These are phyloP conservation scores for Echinops telfairi DNA, from an alignment of 2,113 vertebrate species.

Conservation along the genomic window DNA sequence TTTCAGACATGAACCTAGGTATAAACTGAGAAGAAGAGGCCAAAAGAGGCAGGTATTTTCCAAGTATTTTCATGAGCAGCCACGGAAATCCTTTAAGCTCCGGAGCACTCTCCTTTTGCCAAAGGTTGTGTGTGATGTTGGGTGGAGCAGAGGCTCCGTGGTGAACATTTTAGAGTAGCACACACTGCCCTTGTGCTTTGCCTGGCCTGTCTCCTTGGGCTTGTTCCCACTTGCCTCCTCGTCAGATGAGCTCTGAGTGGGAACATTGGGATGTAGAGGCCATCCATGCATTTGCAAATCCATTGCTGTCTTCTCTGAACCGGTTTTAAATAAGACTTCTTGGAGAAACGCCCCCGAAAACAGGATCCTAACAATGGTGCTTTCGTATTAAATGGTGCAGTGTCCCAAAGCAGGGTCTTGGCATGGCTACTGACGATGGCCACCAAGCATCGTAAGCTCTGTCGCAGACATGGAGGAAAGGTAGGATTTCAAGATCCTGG, in stretches of 20 bases:
- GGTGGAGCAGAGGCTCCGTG: neutral
- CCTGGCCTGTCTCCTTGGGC: neutral
- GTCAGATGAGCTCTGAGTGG: neutral
- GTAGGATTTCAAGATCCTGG: neutral
- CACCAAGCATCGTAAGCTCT: neutral
- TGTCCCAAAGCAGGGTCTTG: neutral
- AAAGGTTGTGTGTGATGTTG: neutral
- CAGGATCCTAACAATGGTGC: neutral
- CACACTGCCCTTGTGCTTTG: neutral
- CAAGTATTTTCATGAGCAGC: neutral
- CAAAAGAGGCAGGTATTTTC: neutral
- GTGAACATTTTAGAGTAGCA: neutral
- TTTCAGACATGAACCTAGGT: neutral
- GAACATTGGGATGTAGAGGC: neutral
- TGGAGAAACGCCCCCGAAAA: neutral
- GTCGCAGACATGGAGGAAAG: neutral
- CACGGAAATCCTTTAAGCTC: neutral
- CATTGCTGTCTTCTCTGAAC: neutral
- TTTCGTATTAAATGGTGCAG: neutral
- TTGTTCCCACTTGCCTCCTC: neutral
- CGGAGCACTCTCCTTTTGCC: neutral
- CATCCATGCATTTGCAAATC: constrained; percentile 36
- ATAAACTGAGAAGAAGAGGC: neutral
- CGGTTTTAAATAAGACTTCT: neutral
- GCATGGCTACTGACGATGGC: neutral